Evolutionary conservation across 2,888 invertebrate genomes (phyloP).

Genomic region (Frankliniella fusca): DNA sequence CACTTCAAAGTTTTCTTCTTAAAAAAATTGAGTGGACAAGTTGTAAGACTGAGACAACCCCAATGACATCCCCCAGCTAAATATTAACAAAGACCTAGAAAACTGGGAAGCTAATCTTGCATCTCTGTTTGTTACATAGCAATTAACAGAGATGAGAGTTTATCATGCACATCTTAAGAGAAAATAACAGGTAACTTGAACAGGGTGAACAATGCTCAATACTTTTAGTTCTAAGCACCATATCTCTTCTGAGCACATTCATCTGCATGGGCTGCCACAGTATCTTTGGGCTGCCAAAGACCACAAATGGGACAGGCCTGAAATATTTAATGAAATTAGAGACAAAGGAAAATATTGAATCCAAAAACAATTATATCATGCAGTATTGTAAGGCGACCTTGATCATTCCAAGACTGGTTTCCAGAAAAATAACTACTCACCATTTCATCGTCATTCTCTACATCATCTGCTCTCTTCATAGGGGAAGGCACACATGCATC

Average conservation of each 20-base stretch:
- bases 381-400: neutral
- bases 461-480: neutral
- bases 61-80: neutral
- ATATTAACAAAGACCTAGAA: neutral
- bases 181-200: neutral
- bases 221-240: neutral
- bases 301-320: constrained; percentile 5
- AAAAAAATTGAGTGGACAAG: too few relatives aligned
- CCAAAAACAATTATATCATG: neutral
- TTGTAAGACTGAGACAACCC: too few relatives aligned
- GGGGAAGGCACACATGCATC: constrained; percentile 2
- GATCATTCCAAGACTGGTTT: neutral
- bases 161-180: neutral
- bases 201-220: neutral
- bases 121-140: neutral
- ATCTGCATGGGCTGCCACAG: constrained; percentile 7
- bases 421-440: neutral
- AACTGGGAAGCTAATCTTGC: neutral
- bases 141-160: neutral
- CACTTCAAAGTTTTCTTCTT: too few relatives aligned
- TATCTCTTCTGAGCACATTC: constrained; percentile 16
- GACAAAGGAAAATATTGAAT: neutral
- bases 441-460: constrained; percentile 11
- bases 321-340: neutral
- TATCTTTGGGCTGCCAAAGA: neutral